phyloP scores from a whole-genome alignment of 1,140 invertebrate species.

The Ceratoteleas bidentatus region DNA sequence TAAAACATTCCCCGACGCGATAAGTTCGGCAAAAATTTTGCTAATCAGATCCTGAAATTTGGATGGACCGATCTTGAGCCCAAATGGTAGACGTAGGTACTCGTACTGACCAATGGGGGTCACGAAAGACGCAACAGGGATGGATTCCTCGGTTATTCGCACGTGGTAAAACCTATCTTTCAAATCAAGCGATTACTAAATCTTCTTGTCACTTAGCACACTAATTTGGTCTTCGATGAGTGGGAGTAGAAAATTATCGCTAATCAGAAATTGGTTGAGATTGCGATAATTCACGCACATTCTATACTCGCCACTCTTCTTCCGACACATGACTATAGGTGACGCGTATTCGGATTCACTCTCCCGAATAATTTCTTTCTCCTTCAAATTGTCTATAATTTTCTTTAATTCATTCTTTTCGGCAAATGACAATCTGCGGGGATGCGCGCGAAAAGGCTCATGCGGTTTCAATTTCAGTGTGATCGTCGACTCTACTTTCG shows the following conservation, averaged over 20 bases:
- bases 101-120: background rate
- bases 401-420: background rate
- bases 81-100: background rate
- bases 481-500: background rate
- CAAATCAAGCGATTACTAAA: background rate
- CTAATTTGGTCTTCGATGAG: background rate
- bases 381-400: background rate
- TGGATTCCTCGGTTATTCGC: background rate
- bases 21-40: slow-evolving; percentile 43
- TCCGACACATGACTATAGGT: background rate
- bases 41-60: background rate
- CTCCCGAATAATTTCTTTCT: background rate
- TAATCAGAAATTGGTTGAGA: background rate
- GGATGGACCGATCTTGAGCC: background rate
- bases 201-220: background rate
- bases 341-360: background rate
- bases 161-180: background rate
- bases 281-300: background rate
- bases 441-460: background rate
- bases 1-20: slow-evolving; percentile 31
- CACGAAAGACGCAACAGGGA: background rate
- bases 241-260: slow-evolving; percentile 1
- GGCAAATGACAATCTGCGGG: background rate
- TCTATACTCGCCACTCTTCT: background rate
- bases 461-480: background rate